These are phyloP conservation scores for Odontocolon sp. DNA, from an alignment of 2,888 invertebrate genomes.

Conservation along the genomic window DNA sequence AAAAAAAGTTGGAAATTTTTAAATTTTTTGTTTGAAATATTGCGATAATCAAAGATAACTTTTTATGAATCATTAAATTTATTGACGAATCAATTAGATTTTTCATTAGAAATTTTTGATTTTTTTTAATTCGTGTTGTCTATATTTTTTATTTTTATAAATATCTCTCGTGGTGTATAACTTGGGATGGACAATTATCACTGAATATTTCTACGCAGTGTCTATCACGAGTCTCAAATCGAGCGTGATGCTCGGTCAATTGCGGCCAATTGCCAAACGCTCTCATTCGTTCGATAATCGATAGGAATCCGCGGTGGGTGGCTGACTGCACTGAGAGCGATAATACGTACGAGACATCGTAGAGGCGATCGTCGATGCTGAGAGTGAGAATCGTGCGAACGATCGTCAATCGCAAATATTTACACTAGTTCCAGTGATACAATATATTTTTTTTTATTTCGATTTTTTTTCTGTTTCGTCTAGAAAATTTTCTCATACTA, in stretches of 20 bases:
- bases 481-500: slow-evolving; percentile 41
- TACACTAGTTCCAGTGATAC: not conserved
- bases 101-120: too few species aligned
- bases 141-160: slow-evolving; percentile 8
- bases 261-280: slow-evolving; percentile 74
- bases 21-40: too few species aligned
- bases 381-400: slow-evolving; percentile 25
- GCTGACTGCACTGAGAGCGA: slow-evolving; percentile 49
- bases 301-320: slow-evolving; percentile 72
- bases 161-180: not conserved
- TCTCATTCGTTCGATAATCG: slow-evolving; percentile 68
- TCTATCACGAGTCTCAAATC: slow-evolving; percentile 49
- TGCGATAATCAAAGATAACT: too few species aligned
- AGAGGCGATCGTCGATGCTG: not conserved
- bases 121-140: too few species aligned
- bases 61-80: too few species aligned
- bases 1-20: too few species aligned
- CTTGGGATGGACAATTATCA: slow-evolving; percentile 13
- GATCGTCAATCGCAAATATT: slow-evolving; percentile 27
- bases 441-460: slow-evolving; percentile 18
- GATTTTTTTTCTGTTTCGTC: too few species aligned
- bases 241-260: slow-evolving; percentile 71
- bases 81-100: too few species aligned
- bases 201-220: slow-evolving; percentile 4
- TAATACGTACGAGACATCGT: slow-evolving; percentile 30